Conservation (phyloP, 2,113 vertebrate genomes). For the Dendropsophus ebraccatus region DNA sequence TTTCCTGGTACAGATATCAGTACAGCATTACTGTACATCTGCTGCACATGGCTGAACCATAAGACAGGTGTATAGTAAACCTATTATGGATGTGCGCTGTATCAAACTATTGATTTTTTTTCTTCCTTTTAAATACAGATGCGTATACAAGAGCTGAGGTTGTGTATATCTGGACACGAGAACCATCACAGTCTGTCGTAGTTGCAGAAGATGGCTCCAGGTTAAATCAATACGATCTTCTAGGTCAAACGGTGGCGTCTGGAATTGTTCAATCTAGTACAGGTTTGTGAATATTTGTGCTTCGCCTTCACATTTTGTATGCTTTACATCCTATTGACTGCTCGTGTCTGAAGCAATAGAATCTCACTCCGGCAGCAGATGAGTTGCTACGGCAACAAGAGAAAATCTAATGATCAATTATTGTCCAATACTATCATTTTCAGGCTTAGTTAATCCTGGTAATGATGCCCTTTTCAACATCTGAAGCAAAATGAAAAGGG, state of each 20-base stretch:
- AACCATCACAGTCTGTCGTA: slow-evolving; percentile 91
- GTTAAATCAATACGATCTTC: slow-evolving; percentile 95
- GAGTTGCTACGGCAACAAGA: slow-evolving; percentile 24
- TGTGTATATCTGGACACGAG: slow-evolving; percentile 94
- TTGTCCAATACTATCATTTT: slow-evolving; percentile 51
- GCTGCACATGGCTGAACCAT: too few species aligned
- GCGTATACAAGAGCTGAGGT: slow-evolving; percentile 96
- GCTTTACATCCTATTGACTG: slow-evolving; percentile 37
- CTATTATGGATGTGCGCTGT: too few species aligned
- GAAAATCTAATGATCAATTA: slow-evolving; percentile 49
- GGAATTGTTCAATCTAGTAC: slow-evolving; percentile 97
- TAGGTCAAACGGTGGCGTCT: slow-evolving; percentile 94
- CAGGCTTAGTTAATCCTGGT: slow-evolving; percentile 44
- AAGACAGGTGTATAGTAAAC: too few species aligned
- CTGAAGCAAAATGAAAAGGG: slow-evolving; percentile 48
- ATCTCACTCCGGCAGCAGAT: slow-evolving; percentile 20
- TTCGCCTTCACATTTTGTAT: slow-evolving; percentile 13
- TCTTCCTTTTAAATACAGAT: slow-evolving; percentile 72
- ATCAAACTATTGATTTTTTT: neutral
- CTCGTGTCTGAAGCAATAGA: slow-evolving; percentile 29
- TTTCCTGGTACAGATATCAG: too few species aligned
- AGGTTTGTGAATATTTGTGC: slow-evolving; percentile 73
- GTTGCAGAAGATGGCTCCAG: slow-evolving; percentile 97
- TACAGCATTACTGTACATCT: too few species aligned
- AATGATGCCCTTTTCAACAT: slow-evolving; percentile 51